Conservation (phyloP, 2,888 invertebrate species). For the Calephelis perditalis region DNA sequence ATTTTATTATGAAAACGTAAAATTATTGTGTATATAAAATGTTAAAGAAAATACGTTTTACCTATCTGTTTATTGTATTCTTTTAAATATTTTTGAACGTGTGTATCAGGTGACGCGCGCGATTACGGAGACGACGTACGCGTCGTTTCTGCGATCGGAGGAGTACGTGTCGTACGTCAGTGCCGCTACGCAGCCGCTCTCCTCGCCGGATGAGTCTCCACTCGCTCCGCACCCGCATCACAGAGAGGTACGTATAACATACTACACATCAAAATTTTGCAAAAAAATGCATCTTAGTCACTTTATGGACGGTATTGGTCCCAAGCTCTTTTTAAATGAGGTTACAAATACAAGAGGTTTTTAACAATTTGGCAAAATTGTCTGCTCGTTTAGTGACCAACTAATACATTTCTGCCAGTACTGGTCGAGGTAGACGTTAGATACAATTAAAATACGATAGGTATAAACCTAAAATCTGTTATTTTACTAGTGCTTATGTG, state of each 20-base stretch:
- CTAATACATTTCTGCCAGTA: too few relatives aligned
- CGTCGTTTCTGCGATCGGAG: slow-evolving; percentile 94
- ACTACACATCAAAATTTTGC: background rate
- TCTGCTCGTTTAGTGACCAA: too few relatives aligned
- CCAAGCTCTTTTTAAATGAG: too few relatives aligned
- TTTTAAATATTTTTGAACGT: background rate
- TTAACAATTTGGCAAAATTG: background rate
- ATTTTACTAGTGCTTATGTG: too few relatives aligned
- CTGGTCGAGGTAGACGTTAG: background rate
- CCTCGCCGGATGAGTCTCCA: slow-evolving; percentile 73
- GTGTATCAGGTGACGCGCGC: slow-evolving; percentile 82
- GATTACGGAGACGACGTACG: slow-evolving; percentile 93
- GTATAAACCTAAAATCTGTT: too few relatives aligned
- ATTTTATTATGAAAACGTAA: too few relatives aligned
- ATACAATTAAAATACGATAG: background rate
- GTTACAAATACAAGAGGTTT: background rate
- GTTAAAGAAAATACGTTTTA: too few relatives aligned
- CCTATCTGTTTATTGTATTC: background rate
- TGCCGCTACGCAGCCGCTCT: slow-evolving; percentile 89
- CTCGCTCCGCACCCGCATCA: slow-evolving; percentile 44
- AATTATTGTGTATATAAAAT: too few relatives aligned
- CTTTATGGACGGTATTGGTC: too few relatives aligned
- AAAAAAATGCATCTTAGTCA: too few relatives aligned
- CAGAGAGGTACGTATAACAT: slow-evolving; percentile 18
- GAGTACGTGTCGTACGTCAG: slow-evolving; percentile 92